Percentiles rank a stretch among this genome's conserved stretches.
These are phyloP conservation scores for Xestobium rufovillosum DNA, from an alignment of 2,888 invertebrate genomes.

Conservation along the genomic window DNA sequence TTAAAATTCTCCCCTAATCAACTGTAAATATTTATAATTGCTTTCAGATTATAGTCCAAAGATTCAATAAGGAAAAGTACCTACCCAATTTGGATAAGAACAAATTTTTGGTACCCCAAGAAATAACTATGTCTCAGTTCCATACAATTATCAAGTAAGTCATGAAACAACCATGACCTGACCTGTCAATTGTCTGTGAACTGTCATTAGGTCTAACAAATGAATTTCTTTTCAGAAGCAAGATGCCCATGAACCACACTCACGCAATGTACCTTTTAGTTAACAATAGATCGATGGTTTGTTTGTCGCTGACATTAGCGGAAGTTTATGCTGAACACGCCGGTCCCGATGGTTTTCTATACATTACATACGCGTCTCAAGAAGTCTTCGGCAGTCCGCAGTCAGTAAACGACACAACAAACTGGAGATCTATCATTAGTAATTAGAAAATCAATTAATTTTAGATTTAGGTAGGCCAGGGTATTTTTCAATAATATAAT, in stretches of 20 bases:
- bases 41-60: conserved; percentile 72
- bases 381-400: conserved; percentile 87
- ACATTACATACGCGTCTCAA: conserved; percentile 84
- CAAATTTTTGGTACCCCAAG: conserved; percentile 84
- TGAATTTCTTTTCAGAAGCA: conserved; percentile 35
- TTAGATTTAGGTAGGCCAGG: too few species aligned
- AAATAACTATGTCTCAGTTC: conserved; percentile 83
- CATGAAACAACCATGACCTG: conserved; percentile 1
- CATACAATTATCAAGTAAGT: conserved; percentile 75
- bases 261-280: conserved; percentile 78
- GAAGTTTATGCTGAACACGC: conserved; percentile 72
- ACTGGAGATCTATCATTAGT: too few species aligned
- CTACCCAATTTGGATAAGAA: conserved; percentile 74
- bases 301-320: conserved; percentile 71
- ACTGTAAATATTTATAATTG: conserved; percentile 22
- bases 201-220: conserved; percentile 1
- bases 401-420: too few species aligned
- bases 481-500: too few species aligned
- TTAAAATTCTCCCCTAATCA: too few species aligned
- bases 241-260: conserved; percentile 53
- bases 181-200: background rate
- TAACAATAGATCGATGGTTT: conserved; percentile 74
- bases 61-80: conserved; percentile 68
- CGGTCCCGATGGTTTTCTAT: conserved; percentile 79
- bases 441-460: too few species aligned